Base-by-base conservation (phyloP, 1,140 invertebrate species). In the Lasioglossum albipes region DNA sequence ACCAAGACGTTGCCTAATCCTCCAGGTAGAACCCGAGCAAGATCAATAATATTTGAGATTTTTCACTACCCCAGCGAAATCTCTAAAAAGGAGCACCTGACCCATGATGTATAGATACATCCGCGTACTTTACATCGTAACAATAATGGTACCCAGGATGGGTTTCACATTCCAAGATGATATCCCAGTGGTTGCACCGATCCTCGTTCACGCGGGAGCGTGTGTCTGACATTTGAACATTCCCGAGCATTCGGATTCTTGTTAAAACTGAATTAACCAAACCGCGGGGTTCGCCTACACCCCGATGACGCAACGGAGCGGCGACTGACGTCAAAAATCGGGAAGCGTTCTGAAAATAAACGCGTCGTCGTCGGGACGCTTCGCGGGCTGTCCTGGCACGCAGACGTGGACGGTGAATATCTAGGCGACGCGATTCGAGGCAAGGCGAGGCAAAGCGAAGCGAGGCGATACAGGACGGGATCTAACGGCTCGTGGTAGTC, bases 331-430 rank as follows among this genome's bases (percentile, higher is more conserved):
- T 79, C 77, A 74, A 79, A 41, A 27, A 73, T 79, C 49, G 76
- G 70, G 22, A 79, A 73, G 36, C 62, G 22, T 57, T 73, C 77
- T 74, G 77, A 73, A 79, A 79, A 79, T 79, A 79, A 70, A 66
- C n/a, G 65, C 20, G 20, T 49, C 41, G 66, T 49, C 65, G 66
- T 49, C 65, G 49, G 10, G 74, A 64, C 42, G 68, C 77, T 16
- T 52, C 9, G 42, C 42, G 36, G 49, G 75, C 52, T 61, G 65
- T 77, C 75, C 75, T 70, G 75, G 76, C 69, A 72, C 68, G 61
- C 66, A 70, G 59, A 59, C 57, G 54, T 13, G 20, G 68, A 57
- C 68, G 27, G 18, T 0, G 52, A 13, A 18, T 36, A 36, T 31
- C 52, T 31, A 52, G 49, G 68, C 49, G 52, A 5, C 20, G 42